These are phyloP conservation scores for Castor canadensis DNA, from an alignment of 2,113 vertebrate species.

Conservation along the genomic window DNA sequence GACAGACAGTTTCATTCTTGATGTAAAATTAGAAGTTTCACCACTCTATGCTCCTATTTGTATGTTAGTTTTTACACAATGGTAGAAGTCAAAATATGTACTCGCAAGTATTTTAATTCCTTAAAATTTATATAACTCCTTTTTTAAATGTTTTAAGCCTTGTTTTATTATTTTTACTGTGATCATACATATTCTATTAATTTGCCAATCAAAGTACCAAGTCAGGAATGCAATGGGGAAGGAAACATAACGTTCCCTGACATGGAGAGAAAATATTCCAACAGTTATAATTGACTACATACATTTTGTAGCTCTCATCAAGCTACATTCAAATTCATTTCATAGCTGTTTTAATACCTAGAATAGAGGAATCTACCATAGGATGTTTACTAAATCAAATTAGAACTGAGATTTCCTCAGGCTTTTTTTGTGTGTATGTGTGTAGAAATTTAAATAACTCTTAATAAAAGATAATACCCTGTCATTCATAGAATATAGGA, in stretches of 20 bases:
- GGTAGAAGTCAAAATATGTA: background rate
- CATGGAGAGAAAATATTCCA: background rate
- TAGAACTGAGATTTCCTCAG: background rate
- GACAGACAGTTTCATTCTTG: background rate
- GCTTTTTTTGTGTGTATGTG: too few species aligned
- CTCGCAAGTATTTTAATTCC: background rate
- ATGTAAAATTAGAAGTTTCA: background rate
- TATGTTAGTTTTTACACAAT: background rate
- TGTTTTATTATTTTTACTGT: background rate
- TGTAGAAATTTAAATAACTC: background rate
- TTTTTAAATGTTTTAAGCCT: background rate
- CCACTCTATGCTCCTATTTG: background rate
- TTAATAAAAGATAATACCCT: background rate
- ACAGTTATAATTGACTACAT: background rate
- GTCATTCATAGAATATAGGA: background rate
- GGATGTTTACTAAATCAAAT: background rate
- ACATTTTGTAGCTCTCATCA: background rate
- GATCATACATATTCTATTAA: too few species aligned
- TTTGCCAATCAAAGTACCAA: background rate
- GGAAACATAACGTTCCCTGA: background rate
- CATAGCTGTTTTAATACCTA: background rate
- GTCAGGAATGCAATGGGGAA: background rate
- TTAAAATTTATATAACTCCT: background rate
- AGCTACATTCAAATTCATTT: background rate
- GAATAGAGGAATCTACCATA: background rate